These are phyloP conservation scores for Dryobates pubescens DNA, from an alignment of 2,797 vertebrate genomes.

Conservation along the genomic window DNA sequence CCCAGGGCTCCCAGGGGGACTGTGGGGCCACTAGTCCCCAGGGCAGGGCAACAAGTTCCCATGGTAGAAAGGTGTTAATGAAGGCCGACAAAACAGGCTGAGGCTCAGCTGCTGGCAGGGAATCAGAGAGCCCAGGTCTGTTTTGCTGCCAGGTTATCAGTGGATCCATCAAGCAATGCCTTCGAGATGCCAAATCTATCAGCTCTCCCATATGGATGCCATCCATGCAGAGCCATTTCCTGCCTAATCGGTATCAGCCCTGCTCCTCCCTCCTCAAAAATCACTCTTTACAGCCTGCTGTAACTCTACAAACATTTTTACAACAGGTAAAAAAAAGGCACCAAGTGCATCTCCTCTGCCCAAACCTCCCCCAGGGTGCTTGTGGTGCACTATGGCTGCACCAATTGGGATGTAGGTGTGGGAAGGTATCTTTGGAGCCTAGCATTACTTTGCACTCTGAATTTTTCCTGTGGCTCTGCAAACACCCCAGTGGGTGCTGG, in stretches of 20 bases:
- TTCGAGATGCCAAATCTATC: slow-evolving; percentile 73
- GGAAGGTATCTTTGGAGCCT: background rate
- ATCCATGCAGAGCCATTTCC: slow-evolving; percentile 69
- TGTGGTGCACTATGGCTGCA: rapidly evolving
- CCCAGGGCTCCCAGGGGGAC: background rate
- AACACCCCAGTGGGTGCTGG: rapidly evolving
- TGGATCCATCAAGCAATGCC: slow-evolving; percentile 70
- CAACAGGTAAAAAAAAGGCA: slow-evolving; percentile 44
- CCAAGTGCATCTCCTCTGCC: rapidly evolving
- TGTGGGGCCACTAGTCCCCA: background rate
- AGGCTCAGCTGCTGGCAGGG: slow-evolving; percentile 46
- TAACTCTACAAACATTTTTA: slow-evolving; percentile 53
- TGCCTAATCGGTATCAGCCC: slow-evolving; percentile 60
- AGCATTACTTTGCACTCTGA: background rate
- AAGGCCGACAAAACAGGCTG: slow-evolving; percentile 42
- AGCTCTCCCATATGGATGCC: slow-evolving; percentile 73
- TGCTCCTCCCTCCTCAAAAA: slow-evolving; percentile 9
- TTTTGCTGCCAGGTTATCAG: slow-evolving; percentile 72
- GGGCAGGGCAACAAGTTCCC: background rate
- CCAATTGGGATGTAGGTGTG: background rate
- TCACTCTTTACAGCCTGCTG: slow-evolving; percentile 1
- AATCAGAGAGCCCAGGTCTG: slow-evolving; percentile 65
- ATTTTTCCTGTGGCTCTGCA: background rate
- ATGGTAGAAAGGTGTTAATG: slow-evolving; percentile 39
- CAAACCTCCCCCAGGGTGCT: background rate